Evolutionary conservation across 2,888 invertebrate species (phyloP).

Genomic region (Tanaodytes sp.): DNA sequence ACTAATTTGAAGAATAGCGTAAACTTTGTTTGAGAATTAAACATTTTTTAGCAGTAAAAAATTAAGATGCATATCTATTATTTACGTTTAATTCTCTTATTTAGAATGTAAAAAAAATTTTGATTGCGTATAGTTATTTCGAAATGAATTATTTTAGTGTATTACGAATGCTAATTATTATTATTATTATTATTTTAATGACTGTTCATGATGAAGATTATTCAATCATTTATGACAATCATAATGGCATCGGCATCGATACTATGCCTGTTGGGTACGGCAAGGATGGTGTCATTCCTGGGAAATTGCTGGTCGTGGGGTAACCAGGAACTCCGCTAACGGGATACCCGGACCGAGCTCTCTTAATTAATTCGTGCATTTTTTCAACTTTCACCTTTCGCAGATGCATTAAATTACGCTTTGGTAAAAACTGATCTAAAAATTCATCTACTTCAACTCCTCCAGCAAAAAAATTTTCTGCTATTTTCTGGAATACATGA

Average conservation of each 20-base stretch:
- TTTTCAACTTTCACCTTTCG: slow-evolving; percentile 95
- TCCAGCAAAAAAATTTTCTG: slow-evolving; percentile 85
- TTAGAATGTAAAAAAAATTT: too few relatives aligned
- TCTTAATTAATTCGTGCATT: slow-evolving; percentile 82
- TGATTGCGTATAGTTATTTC: too few relatives aligned
- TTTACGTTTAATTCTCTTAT: too few relatives aligned
- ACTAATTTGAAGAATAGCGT: too few relatives aligned
- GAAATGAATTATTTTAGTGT: too few relatives aligned
- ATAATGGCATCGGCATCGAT: slow-evolving; percentile 83
- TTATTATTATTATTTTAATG: too few relatives aligned
- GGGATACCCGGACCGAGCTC: slow-evolving; percentile 66
- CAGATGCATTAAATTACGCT: slow-evolving; percentile 84
- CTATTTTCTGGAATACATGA: slow-evolving; percentile 77
- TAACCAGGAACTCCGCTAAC: slow-evolving; percentile 63
- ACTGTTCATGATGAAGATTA: too few relatives aligned
- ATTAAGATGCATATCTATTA: too few relatives aligned
- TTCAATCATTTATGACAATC: too few relatives aligned
- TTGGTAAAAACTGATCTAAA: slow-evolving; percentile 85
- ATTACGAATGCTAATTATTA: too few relatives aligned
- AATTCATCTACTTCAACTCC: slow-evolving; percentile 85
- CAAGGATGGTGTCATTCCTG: slow-evolving; percentile 72
- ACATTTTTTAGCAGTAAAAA: too few relatives aligned
- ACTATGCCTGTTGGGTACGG: slow-evolving; percentile 84
- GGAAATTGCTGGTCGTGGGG: slow-evolving; percentile 72
- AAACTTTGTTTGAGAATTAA: too few relatives aligned